Conservation (phyloP, 2,888 invertebrate species). For the Mesorhabditis spiculigera region DNA sequence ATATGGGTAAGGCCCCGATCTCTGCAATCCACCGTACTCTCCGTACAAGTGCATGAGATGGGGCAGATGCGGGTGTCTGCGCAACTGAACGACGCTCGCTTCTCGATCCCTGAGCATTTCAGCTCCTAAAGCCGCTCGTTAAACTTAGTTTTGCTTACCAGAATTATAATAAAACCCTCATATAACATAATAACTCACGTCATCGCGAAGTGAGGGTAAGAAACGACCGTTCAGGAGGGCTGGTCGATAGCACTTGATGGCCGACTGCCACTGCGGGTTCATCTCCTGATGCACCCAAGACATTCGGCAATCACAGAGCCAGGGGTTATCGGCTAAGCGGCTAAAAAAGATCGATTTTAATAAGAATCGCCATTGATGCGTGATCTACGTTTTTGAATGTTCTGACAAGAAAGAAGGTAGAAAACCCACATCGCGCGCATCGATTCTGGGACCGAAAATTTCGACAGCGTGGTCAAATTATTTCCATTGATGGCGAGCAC, state of each 20-base stretch:
- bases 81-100: slow-evolving; percentile 69
- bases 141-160: too few relatives aligned
- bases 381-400: background rate
- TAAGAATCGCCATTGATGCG: slow-evolving; percentile 2
- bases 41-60: slow-evolving; percentile 88
- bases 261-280: slow-evolving; percentile 66
- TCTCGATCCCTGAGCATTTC: slow-evolving; percentile 78
- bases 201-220: background rate
- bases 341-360: slow-evolving; percentile 64
- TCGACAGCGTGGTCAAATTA: slow-evolving; percentile 81
- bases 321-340: slow-evolving; percentile 90
- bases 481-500: slow-evolving; percentile 81
- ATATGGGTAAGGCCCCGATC: slow-evolving; percentile 84
- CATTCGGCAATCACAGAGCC: slow-evolving; percentile 92
- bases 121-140: slow-evolving; percentile 69
- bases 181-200: background rate
- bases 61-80: slow-evolving; percentile 84
- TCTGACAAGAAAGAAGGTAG: background rate
- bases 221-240: slow-evolving; percentile 39
- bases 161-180: background rate
- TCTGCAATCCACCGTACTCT: slow-evolving; percentile 72
- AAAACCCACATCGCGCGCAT: slow-evolving; percentile 74
- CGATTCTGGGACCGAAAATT: slow-evolving; percentile 77
- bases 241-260: slow-evolving; percentile 45
- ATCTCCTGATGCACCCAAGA: slow-evolving; percentile 97